Evolutionary conservation across 2,888 invertebrate genomes (phyloP), one percentile per base, ranked within the genome.

Genomic region (Callosobruchus maculatus): DNA sequence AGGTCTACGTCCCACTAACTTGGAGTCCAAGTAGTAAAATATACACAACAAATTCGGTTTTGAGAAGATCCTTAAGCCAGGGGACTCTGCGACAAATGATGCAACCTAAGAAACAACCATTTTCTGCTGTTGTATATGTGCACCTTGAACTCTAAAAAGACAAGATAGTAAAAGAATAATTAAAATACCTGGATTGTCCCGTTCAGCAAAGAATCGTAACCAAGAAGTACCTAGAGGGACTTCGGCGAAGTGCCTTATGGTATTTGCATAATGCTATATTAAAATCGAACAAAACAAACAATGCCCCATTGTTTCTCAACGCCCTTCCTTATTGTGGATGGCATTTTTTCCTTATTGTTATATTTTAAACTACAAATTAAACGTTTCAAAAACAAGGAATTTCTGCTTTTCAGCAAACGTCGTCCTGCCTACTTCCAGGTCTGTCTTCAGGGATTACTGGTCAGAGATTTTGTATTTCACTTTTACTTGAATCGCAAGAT

Each of bases 271-370:
- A 74, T 72, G 68, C 76, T 30, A 69, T 70, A 76, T 73, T 68
- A 74, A 74, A 76, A 71, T 72, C 70, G 68, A 67, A 69, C 67
- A 72, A 74, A 76, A 76, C 72, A 77, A 74, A 77, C 77, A 77
- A 77, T 77, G 70, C 71, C 67, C 75, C 72, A 77, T 77, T 77
- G 77, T 77, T 77, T 71, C 72, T 72, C 67, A 75, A 75, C 77
- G 75, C 75, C 74, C 72, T 73, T 74, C 75, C 74, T 75, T 72
- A 72, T 72, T 70, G 70, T 31, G n/a, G 20, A 7, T 67, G 68
- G 21, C 49, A 73, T 76, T 74, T 74, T 73, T 73, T 68, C 70
- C 71, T 76, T 73, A 72, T 73, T 73, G 30, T 70, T 72, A 73
- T 74, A 73, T 76, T 74, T 74, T 72, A 20, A 68, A 20, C 20